Conservation (phyloP, 2,113 vertebrate species). For the Chelonoidis abingdonii region DNA sequence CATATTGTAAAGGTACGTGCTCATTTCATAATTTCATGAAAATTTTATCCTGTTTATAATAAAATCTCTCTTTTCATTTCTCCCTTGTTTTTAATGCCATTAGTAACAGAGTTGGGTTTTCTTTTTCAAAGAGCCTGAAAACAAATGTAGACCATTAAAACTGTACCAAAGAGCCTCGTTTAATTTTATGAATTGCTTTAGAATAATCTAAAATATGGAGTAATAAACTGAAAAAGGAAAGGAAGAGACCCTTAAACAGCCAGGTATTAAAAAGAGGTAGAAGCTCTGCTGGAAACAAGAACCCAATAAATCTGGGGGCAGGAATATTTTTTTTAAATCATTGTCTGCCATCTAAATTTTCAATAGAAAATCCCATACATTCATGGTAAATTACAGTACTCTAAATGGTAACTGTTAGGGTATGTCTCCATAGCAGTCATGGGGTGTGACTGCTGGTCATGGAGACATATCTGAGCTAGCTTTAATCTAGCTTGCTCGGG, state of each 20-base stretch:
- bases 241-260: slow-evolving; percentile 60
- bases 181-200: slow-evolving; percentile 63
- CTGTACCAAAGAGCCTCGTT: slow-evolving; percentile 61
- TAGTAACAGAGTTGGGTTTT: slow-evolving; percentile 62
- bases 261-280: slow-evolving; percentile 57
- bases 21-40: background rate
- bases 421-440: too few relatives aligned
- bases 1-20: background rate
- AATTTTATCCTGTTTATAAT: slow-evolving; percentile 44
- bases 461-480: too few relatives aligned
- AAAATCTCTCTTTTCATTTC: slow-evolving; percentile 55
- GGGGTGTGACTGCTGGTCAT: too few relatives aligned
- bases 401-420: background rate
- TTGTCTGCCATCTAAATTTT: background rate
- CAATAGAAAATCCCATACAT: background rate
- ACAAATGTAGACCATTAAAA: slow-evolving; percentile 70
- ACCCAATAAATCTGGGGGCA: slow-evolving; percentile 23
- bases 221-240: background rate
- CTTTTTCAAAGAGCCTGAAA: slow-evolving; percentile 57
- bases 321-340: background rate
- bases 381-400: background rate
- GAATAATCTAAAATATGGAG: background rate
- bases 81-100: slow-evolving; percentile 49
- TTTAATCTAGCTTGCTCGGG: too few relatives aligned
- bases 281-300: slow-evolving; percentile 41